Conservation (phyloP, 2,113 vertebrate species). For the Arothron firmamentum region DNA sequence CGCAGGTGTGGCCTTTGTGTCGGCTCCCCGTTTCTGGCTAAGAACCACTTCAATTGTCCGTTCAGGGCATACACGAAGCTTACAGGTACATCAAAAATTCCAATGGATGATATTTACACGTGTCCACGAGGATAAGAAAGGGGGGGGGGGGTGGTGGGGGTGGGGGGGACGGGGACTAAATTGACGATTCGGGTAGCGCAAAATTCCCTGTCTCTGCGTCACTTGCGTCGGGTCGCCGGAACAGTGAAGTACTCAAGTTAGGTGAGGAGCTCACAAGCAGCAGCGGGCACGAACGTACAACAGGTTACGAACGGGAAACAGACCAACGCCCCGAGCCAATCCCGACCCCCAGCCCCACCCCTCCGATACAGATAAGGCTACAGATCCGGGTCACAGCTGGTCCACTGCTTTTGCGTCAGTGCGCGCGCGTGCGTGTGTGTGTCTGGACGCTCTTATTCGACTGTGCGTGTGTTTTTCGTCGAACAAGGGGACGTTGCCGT, state of each 20-base stretch:
- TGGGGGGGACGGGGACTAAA: constrained; percentile 8
- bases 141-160: neutral
- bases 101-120: constrained; percentile 74
- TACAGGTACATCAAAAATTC: constrained; percentile 66
- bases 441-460: constrained; percentile 26
- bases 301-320: constrained; percentile 69
- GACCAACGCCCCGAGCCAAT: too few relatives aligned
- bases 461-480: constrained; percentile 45
- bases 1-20: constrained; percentile 27
- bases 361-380: constrained; percentile 85
- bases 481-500: constrained; percentile 46
- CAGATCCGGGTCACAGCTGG: constrained; percentile 80
- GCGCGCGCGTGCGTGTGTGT: constrained; percentile 38
- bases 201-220: constrained; percentile 57
- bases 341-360: constrained; percentile 16
- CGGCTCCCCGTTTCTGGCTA: constrained; percentile 35
- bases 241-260: constrained; percentile 63
- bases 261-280: constrained; percentile 57
- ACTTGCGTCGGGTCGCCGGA: constrained; percentile 55
- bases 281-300: constrained; percentile 53
- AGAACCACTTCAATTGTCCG: constrained; percentile 49
- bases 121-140: constrained; percentile 48
- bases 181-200: constrained; percentile 39
- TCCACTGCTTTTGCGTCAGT: constrained; percentile 63
- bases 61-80: constrained; percentile 72